Base-by-base conservation (phyloP, 2,797 vertebrate genomes). In the Sebastes oblongus region DNA sequence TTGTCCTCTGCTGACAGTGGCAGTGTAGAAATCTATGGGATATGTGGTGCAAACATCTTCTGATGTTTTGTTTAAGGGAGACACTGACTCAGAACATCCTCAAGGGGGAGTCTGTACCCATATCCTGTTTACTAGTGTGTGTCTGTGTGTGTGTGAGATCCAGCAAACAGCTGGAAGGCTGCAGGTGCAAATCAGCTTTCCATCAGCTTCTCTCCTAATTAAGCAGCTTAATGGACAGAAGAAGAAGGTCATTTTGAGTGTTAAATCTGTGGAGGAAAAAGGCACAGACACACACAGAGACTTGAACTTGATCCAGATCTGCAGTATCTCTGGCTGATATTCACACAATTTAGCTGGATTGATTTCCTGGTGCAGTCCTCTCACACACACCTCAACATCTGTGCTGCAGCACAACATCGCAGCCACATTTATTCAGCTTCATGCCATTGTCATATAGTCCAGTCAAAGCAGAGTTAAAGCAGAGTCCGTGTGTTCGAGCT, bases 151-250 rank as follows among this genome's bases (percentile, higher is more conserved):
- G 14, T 20, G 42, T 4, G 67, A 64, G 78, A 73, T 60, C 20
- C 4, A 46, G 65, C 62, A 80, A 89, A 90, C 80, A 91, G 89
- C 92, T 90, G 87, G 86, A 89, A 25, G 32, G 61, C 80, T 91
- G 72, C 82, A 88, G 83, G 73, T 91, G 81, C 64, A 83, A 68
- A 89, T 91, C 80, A 82, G 86, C 74, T 84, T 75, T 80, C 75
- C 72, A 76, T 84, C 80, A 72, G 75, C 78, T 86, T 84, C 81
- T 73, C 83, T 85, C 72, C 82, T 81, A 88, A 93, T 93, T 91
- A 90, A 90, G 84, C 88, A 71, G 88, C 84, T 90, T 92, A 91
- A 91, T 89, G 81, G 77, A 65, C 81, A 83, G 78, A 80, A 50
- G 78, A 80, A 39, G 60, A 85, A 89, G 88, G 88, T 87, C 80